Evolutionary conservation across 1,140 invertebrate genomes (phyloP).

Genomic region (Pseudomyrmex dendroicus): DNA sequence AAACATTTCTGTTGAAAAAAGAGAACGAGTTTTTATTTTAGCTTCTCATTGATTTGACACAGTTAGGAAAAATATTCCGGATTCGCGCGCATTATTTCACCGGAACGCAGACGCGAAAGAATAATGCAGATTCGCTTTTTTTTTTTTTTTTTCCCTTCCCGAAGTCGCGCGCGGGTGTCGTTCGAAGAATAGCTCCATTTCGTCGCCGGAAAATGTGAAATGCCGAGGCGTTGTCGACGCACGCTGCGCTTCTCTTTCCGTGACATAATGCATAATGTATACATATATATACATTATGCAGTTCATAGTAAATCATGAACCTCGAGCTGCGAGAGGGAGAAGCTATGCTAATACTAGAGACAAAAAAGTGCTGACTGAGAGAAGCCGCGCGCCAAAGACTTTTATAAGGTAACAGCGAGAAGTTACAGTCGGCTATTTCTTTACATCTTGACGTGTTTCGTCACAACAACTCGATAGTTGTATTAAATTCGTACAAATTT

Average conservation of each 20-base stretch:
- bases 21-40: not conserved
- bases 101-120: not conserved
- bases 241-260: not conserved
- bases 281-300: conserved; percentile 52
- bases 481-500: not conserved
- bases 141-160: not conserved
- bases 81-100: not conserved
- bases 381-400: conserved; percentile 27
- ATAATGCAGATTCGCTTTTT: not conserved
- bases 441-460: conserved; percentile 7
- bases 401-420: conserved; percentile 17
- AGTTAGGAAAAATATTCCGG: not conserved
- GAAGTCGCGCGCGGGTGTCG: conserved; percentile 11
- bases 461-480: not conserved
- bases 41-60: not conserved
- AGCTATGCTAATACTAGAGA: conserved; percentile 33
- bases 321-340: conserved; percentile 19
- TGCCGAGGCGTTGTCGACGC: conserved; percentile 15
- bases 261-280: conserved; percentile 54
- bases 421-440: conserved; percentile 21
- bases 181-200: conserved; percentile 30
- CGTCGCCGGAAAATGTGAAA: conserved; percentile 17
- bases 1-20: not conserved
- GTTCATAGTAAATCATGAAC: conserved; percentile 56
- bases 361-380: conserved; percentile 44